Conservation (phyloP, 2,797 vertebrate species). For the Sarcophilus harrisii region DNA sequence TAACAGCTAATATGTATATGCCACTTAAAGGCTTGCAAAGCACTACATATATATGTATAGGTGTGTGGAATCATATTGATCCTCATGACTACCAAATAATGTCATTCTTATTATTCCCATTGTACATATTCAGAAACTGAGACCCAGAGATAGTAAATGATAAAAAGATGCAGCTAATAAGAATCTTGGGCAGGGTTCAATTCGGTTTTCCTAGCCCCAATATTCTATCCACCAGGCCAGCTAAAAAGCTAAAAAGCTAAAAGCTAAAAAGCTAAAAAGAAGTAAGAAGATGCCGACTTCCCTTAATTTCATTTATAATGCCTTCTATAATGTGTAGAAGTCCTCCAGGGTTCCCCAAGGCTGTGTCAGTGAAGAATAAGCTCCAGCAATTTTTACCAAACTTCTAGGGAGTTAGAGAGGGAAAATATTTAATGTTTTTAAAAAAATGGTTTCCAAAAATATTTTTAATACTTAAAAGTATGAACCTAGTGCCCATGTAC, state of each 20-base stretch:
- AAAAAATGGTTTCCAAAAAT: no score
- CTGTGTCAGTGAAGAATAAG: background rate
- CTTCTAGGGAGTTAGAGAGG: background rate
- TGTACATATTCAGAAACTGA: background rate
- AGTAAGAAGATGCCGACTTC: background rate
- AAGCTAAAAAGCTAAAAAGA: no score
- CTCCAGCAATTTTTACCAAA: background rate
- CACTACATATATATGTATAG: background rate
- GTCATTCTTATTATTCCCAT: background rate
- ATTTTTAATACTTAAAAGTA: background rate
- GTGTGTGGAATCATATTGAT: background rate
- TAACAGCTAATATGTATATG: background rate
- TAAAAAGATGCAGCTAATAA: background rate
- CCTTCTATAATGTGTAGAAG: background rate
- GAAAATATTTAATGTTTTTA: background rate
- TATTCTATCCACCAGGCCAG: background rate
- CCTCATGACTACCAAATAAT: background rate
- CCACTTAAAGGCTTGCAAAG: no score
- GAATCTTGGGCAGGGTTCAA: background rate
- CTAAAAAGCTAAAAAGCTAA: no score
- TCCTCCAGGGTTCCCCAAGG: background rate
- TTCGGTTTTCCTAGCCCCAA: background rate
- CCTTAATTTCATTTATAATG: background rate
- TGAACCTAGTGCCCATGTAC: background rate
- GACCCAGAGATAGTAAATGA: background rate